Evolutionary conservation across 1,140 invertebrate species (phyloP).

Genomic region (Bombus pascuorum): DNA sequence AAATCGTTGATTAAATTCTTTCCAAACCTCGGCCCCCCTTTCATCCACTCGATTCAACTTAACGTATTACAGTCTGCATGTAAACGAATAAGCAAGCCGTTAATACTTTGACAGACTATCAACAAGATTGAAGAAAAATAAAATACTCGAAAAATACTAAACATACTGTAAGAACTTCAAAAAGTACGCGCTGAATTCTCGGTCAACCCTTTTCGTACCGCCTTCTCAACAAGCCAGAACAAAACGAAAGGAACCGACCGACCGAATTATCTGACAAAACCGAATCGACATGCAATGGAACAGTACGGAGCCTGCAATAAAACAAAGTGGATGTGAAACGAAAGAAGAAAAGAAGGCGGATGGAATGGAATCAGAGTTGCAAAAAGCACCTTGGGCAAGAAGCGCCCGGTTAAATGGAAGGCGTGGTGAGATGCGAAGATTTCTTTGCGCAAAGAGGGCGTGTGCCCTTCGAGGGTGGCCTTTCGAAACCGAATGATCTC

Average conservation of each 20-base stretch:
- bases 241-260: background rate
- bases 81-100: no score
- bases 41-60: no score
- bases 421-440: constrained; percentile 49
- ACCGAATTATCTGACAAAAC: background rate
- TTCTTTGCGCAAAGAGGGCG: constrained; percentile 39
- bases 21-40: no score
- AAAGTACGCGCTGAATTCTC: background rate
- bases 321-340: no score
- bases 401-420: constrained; percentile 41
- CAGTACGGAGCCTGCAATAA: background rate
- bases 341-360: background rate
- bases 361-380: background rate
- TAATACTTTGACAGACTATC: no score
- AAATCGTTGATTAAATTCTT: no score
- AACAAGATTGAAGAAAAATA: background rate
- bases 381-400: constrained; percentile 39
- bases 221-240: background rate
- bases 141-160: background rate
- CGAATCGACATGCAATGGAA: background rate
- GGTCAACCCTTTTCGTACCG: background rate
- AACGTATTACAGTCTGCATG: no score
- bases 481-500: background rate
- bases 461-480: constrained; percentile 44
- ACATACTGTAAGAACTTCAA: background rate